Evolutionary conservation across 2,797 vertebrate species (phyloP), one percentile per base, ranked within the genome.

Genomic region (Onychomys leucogaster): DNA sequence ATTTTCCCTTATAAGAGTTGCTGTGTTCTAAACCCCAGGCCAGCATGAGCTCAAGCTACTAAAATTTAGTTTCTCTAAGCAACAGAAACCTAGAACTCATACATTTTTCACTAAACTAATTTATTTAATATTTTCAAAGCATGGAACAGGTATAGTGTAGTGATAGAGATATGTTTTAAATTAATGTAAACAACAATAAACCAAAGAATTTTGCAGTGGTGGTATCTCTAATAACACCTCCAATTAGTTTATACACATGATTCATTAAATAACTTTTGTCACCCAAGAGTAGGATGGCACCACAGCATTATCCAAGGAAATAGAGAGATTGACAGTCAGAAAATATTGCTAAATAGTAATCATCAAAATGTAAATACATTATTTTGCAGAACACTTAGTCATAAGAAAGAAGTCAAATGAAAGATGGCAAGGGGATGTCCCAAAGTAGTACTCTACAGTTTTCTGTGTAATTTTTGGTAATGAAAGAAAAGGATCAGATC

Each of bases 91-190:
- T 1, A 14, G 32, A 75, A 8, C 27, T 92, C 17, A 65, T 61
- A 55, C 52, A 12, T 63, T 63, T 78, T 96, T 83, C 41, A 73
- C 23, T 67, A 61, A 59, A 93, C 19, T 82, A 59, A 59, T 59
- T 77, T 46, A 84, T 75, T 76, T 49, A 89, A 55, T 89, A 73
- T 92, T 82, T 89, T 16, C 34, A 89, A 90, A 87, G 5, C 27
- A 61, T 52, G 3, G 63, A 65, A 46, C 37, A 89, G 4, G 9
- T 14, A 13, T 63, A 88, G 27, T 34, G 82, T 27, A 65, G 13
- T 80, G 0, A 75, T 34, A 76, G 52, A 80, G 52, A 41, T 34
- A 0, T 75, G 25, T 57, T 7, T 85, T 95, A 82, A 95, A 41
- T 67, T 9, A 73, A 73, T 61, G 67, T 43, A 75, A 89, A 87